Evolutionary conservation across 2,888 invertebrate genomes (phyloP).

Genomic region (Calameuta pallipes): DNA sequence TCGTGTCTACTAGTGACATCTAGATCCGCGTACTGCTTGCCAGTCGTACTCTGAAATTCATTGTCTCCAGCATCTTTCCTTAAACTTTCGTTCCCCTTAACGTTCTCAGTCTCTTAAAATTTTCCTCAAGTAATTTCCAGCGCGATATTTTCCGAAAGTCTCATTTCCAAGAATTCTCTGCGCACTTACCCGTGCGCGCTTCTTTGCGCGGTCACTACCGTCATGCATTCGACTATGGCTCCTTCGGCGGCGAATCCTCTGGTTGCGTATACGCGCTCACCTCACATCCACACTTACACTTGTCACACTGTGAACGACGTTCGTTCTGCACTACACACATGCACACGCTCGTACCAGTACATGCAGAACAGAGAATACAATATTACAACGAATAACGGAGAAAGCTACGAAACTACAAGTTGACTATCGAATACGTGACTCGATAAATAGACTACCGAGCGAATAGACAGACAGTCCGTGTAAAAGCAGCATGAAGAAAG

Average conservation of each 20-base stretch:
- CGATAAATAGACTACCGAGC: background rate
- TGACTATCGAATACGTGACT: background rate
- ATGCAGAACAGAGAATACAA: background rate
- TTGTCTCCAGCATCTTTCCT: background rate
- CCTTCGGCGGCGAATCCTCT: background rate
- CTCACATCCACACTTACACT: background rate
- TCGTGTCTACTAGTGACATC: conserved; percentile 25
- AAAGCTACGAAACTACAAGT: background rate
- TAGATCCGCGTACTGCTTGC: conserved; percentile 27
- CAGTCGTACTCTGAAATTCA: conserved; percentile 16
- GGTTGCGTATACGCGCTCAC: background rate
- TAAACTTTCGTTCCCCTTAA: background rate
- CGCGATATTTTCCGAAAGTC: background rate
- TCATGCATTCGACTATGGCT: background rate
- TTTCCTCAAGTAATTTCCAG: background rate
- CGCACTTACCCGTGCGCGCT: conserved; percentile 4
- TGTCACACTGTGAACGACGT: background rate
- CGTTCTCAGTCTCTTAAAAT: background rate
- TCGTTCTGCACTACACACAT: background rate
- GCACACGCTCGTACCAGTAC: background rate
- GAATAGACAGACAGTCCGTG: background rate
- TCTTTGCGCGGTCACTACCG: background rate
- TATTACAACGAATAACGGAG: background rate
- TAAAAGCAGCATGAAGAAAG: background rate
- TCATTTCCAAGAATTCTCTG: background rate